These are phyloP conservation scores for Luperina nickerlii DNA, from an alignment of 2,888 invertebrate genomes.

Conservation along the genomic window DNA sequence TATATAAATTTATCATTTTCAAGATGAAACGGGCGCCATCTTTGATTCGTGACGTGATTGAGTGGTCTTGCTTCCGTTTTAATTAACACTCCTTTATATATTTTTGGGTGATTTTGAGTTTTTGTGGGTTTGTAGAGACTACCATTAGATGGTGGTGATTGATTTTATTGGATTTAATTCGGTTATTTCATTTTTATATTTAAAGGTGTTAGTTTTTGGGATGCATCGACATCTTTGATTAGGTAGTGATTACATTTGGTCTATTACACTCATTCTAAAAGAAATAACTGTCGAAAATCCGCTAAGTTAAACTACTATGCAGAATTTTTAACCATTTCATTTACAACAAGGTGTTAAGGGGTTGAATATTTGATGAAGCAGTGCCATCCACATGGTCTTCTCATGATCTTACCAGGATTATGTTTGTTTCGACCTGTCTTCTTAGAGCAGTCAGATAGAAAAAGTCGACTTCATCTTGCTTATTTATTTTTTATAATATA, in stretches of 20 bases:
- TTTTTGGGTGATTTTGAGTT: conserved; percentile 62
- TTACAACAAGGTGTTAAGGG: neutral
- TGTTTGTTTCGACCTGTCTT: no score
- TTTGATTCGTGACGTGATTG: conserved; percentile 85
- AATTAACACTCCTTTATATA: conserved; percentile 73
- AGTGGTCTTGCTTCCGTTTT: conserved; percentile 80
- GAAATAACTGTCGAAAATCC: neutral
- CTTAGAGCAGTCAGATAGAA: no score
- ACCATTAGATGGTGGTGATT: conserved; percentile 49
- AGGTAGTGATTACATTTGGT: neutral
- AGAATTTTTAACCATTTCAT: neutral
- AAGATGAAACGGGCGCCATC: conserved; percentile 84
- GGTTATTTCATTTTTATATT: neutral
- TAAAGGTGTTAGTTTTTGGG: neutral
- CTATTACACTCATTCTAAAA: no score
- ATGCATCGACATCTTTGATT: conserved; percentile 2
- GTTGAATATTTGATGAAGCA: neutral
- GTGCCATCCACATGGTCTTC: no score
- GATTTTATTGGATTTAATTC: conserved; percentile 41
- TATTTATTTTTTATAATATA: no score
- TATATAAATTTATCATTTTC: conserved; percentile 80
- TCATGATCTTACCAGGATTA: no score
- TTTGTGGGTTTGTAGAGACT: conserved; percentile 36
- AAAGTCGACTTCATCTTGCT: no score
- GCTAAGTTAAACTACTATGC: neutral